phyloP scores from a whole-genome alignment of 1,140 invertebrate species.

The Zaprionus inermis region DNA sequence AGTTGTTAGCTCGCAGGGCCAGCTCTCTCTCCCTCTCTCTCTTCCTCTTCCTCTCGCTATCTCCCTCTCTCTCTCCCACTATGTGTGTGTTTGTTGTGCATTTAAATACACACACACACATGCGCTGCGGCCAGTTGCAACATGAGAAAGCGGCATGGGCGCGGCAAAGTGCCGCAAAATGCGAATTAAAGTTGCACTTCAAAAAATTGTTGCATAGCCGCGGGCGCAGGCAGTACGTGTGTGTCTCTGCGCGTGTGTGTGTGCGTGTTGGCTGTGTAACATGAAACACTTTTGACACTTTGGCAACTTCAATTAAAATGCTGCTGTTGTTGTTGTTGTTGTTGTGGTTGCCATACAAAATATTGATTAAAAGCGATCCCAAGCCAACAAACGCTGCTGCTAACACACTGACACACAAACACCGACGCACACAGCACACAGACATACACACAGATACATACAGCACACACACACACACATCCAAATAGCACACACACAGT shows the following conservation, averaged over 20 bases:
- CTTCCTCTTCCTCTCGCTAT: neutral
- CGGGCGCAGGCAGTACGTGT: constrained; percentile 7
- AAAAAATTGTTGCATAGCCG: constrained; percentile 26
- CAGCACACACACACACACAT: too few species aligned
- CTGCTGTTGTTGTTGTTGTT: constrained; percentile 5
- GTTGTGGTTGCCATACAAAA: constrained; percentile 26
- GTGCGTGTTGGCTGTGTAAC: constrained; percentile 15
- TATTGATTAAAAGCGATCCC: constrained; percentile 66
- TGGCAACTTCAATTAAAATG: constrained; percentile 48
- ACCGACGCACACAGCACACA: constrained; percentile 1
- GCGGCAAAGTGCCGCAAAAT: constrained; percentile 12
- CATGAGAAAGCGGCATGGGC: neutral
- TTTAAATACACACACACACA: constrained; percentile 5
- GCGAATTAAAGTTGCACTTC: constrained; percentile 21
- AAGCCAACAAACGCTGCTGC: constrained; percentile 46
- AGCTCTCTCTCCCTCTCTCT: neutral
- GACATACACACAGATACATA: neutral
- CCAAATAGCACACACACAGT: constrained; percentile 11
- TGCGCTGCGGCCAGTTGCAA: constrained; percentile 7
- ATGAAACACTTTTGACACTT: constrained; percentile 45
- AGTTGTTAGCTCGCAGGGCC: constrained; percentile 20
- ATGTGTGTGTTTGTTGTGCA: constrained; percentile 4
- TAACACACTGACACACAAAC: constrained; percentile 61
- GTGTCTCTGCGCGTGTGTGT: constrained; percentile 6
- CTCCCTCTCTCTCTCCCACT: neutral